Evolutionary conservation across 2,797 vertebrate genomes (phyloP).

Genomic region (Diplodus puntazzo): DNA sequence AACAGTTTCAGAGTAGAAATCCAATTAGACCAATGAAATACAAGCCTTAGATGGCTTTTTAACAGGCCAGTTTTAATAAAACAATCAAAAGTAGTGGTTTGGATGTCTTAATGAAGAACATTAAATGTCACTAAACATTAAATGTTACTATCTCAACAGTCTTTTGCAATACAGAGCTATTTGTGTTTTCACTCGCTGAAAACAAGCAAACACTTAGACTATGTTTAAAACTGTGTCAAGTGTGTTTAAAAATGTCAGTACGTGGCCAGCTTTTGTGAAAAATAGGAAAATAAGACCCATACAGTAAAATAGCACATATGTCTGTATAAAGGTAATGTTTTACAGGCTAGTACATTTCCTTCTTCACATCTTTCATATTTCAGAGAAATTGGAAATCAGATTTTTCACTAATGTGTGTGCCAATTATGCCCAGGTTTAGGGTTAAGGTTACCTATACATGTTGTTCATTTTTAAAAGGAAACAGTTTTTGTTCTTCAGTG

Average conservation of each 20-base stretch:
- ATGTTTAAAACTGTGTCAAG: not conserved
- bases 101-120: not conserved
- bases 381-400: not conserved
- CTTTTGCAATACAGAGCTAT: not conserved
- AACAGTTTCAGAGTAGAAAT: constrained; percentile 3
- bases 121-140: not conserved
- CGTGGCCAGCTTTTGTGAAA: not conserved
- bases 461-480: not conserved
- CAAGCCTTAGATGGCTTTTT: constrained; percentile 21
- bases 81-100: constrained; percentile 8
- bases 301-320: not conserved
- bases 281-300: not conserved
- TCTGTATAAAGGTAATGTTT: no score
- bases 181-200: constrained; percentile 2
- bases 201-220: not conserved
- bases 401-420: not conserved
- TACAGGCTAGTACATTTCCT: not conserved
- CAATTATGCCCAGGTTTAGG: not conserved
- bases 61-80: constrained; percentile 17
- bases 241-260: not conserved
- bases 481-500: not conserved
- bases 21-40: constrained; percentile 17
- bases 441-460: not conserved
- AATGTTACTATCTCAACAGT: not conserved
- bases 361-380: constrained; percentile 10